phyloP scores from a whole-genome alignment of 2,888 invertebrate genomes.

The Scaptomyza tumidula region DNA sequence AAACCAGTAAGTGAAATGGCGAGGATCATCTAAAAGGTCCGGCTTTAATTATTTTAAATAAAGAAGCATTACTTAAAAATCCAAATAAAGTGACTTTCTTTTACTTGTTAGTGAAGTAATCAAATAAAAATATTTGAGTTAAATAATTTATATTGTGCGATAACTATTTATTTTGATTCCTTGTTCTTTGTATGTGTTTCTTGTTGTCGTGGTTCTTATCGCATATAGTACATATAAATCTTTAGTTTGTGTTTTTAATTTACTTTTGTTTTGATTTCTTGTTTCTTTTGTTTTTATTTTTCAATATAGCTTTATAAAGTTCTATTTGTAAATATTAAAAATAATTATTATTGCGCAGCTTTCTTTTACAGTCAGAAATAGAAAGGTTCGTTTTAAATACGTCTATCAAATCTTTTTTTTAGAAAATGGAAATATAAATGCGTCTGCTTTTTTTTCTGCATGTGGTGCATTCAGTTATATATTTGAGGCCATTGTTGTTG shows the following conservation, averaged over 20 bases:
- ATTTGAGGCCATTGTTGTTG: conserved; percentile 55
- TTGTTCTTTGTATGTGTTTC: conserved; percentile 57
- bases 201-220: conserved; percentile 33
- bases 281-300: conserved; percentile 27
- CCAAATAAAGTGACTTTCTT: background rate
- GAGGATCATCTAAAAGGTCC: conserved; percentile 1
- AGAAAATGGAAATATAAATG: conserved; percentile 78
- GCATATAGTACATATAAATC: conserved; percentile 47
- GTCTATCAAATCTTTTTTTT: conserved; percentile 52
- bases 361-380: conserved; percentile 43
- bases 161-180: conserved; percentile 70
- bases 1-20: background rate
- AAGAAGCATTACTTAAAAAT: conserved; percentile 57
- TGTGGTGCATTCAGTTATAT: conserved; percentile 37
- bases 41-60: conserved; percentile 47
- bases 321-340: conserved; percentile 71
- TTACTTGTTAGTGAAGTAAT: background rate
- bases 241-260: conserved; percentile 50
- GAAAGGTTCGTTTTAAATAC: conserved; percentile 48
- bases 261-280: conserved; percentile 47
- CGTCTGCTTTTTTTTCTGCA: conserved; percentile 60
- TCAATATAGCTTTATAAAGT: conserved; percentile 65
- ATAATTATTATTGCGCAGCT: conserved; percentile 72
- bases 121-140: conserved; percentile 6
- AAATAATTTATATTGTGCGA: conserved; percentile 58